These are phyloP conservation scores for Mastomys coucha DNA, from an alignment of 2,113 vertebrate species.

Conservation along the genomic window DNA sequence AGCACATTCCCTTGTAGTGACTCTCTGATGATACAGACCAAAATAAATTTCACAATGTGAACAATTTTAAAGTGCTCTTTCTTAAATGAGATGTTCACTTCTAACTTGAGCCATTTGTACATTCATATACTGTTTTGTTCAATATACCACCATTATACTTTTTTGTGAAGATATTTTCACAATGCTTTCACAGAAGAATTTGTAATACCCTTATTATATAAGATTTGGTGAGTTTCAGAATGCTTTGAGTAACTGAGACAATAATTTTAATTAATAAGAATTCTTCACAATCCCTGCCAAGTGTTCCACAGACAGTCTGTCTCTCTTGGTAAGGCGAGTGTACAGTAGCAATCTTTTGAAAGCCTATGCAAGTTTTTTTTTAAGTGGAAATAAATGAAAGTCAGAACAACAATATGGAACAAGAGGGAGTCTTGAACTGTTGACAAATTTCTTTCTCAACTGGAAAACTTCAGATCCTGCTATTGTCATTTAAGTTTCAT, in stretches of 20 bases:
- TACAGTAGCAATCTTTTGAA: background rate
- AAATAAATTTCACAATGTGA: background rate
- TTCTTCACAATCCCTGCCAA: background rate
- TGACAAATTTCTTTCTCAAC: background rate
- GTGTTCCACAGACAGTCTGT: background rate
- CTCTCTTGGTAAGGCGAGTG: background rate
- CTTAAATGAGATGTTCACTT: background rate
- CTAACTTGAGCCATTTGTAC: background rate
- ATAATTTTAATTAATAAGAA: constrained; percentile 7
- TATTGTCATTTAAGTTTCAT: background rate
- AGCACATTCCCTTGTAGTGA: background rate
- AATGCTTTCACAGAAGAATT: background rate
- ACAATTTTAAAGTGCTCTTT: background rate
- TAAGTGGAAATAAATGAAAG: background rate
- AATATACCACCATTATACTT: background rate
- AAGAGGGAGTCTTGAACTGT: background rate
- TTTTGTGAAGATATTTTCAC: background rate
- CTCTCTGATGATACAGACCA: background rate
- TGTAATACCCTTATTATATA: background rate
- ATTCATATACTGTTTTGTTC: background rate
- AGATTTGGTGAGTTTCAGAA: background rate
- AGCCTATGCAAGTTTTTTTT: background rate
- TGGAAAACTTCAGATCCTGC: background rate
- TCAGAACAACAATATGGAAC: background rate
- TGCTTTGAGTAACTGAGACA: background rate